Percentiles rank a stretch among this genome's conserved stretches.
Evolutionary conservation across 1,140 invertebrate species (phyloP).

Genomic region (Saccostrea glomerata): DNA sequence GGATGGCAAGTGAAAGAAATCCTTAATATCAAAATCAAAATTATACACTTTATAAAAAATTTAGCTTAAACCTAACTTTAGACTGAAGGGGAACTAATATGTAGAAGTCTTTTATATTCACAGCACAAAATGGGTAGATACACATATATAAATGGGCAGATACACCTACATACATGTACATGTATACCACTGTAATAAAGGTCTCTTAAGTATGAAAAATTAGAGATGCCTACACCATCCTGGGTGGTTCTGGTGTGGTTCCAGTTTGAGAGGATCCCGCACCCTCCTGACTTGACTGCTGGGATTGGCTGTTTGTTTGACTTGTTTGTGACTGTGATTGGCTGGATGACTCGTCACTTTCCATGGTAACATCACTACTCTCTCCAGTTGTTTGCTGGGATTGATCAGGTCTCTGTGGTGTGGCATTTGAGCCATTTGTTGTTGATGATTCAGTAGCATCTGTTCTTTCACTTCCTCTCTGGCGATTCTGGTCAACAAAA

Average conservation of each 20-base stretch:
- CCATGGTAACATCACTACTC: slow-evolving; percentile 37
- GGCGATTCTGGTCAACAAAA: background rate
- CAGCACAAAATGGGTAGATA: background rate
- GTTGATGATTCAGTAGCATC: background rate
- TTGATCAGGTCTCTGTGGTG: background rate
- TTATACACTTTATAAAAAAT: no score
- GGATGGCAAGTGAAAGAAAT: no score
- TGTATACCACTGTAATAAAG: background rate
- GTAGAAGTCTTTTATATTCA: background rate
- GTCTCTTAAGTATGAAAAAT: background rate
- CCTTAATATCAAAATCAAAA: no score
- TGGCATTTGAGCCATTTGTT: background rate
- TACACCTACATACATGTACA: no score
- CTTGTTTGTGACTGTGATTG: slow-evolving; percentile 32
- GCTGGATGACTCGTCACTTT: slow-evolving; percentile 10
- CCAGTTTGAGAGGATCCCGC: slow-evolving; percentile 15
- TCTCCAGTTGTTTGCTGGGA: slow-evolving; percentile 8
- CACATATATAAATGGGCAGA: background rate
- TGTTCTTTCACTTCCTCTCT: background rate
- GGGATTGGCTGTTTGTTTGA: slow-evolving; percentile 13
- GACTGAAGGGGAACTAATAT: background rate
- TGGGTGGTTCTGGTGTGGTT: slow-evolving; percentile 4
- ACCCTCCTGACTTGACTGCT: slow-evolving; percentile 36
- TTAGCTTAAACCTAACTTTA: background rate
- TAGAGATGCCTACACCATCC: slow-evolving; percentile 14